phyloP scores from a whole-genome alignment of 2,797 vertebrate species.

The Delichon dasypus region DNA sequence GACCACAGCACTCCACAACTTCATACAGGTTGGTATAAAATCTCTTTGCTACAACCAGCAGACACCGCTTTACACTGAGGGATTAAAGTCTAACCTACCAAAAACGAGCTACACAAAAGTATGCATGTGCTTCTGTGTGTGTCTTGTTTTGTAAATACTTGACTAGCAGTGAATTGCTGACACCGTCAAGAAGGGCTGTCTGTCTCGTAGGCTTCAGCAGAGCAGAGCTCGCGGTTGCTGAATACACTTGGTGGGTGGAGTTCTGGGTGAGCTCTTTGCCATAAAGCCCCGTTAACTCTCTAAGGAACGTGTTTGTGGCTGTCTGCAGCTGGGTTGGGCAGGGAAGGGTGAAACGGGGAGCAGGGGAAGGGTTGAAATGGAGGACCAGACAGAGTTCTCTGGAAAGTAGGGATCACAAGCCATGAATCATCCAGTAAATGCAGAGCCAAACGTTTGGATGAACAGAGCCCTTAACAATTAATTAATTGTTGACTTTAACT shows the following conservation, averaged over 20 bases:
- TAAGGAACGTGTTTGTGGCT: fast-evolving
- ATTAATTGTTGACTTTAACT: slow-evolving; percentile 68
- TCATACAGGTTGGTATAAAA: background rate
- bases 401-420: slow-evolving; percentile 51
- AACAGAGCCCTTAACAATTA: slow-evolving; percentile 60
- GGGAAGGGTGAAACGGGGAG: slow-evolving; percentile 35
- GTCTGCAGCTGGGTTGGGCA: background rate
- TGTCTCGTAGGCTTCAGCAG: background rate
- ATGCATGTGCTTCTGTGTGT: background rate
- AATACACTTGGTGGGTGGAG: fast-evolving
- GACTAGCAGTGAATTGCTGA: background rate
- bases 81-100: background rate
- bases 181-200: background rate
- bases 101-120: background rate
- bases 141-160: slow-evolving; percentile 7
- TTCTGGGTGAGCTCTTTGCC: background rate
- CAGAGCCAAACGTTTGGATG: slow-evolving; percentile 58
- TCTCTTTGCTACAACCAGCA: background rate
- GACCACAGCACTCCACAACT: background rate
- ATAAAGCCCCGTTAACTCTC: background rate
- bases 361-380: slow-evolving; percentile 17
- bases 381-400: slow-evolving; percentile 30
- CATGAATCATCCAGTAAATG: slow-evolving; percentile 57
- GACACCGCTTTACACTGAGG: background rate
- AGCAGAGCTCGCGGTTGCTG: background rate